Percentiles rank a stretch among this genome's conserved stretches.
Evolutionary conservation across 2,888 invertebrate genomes (phyloP).

Genomic region (Drosophila sordidula): DNA sequence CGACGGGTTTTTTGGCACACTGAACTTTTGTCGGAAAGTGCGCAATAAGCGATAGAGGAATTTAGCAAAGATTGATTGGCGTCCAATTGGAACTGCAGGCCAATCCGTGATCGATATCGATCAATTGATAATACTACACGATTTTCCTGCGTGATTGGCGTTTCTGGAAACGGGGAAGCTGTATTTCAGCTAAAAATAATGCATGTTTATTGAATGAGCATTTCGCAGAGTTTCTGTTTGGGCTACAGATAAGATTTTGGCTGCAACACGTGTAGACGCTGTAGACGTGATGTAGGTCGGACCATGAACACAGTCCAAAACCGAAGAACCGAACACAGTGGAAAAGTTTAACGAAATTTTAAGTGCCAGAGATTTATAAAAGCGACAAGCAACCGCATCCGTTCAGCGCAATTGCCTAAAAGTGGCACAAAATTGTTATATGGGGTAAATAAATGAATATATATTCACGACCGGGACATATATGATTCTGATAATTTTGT

Average conservation of each 20-base stretch:
- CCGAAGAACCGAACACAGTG: conserved; percentile 25
- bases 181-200: conserved; percentile 36
- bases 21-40: conserved; percentile 59
- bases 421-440: not conserved
- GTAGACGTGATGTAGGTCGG: conserved; percentile 58
- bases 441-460: not conserved
- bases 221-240: conserved; percentile 1
- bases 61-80: conserved; percentile 35
- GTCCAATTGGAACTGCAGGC: conserved; percentile 20
- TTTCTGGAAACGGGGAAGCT: conserved; percentile 11
- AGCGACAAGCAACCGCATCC: conserved; percentile 19
- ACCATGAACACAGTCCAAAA: conserved; percentile 22
- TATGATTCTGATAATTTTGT: not conserved
- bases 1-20: conserved; percentile 59
- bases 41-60: conserved; percentile 37
- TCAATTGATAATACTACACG: conserved; percentile 49
- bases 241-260: conserved; percentile 48
- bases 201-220: conserved; percentile 48
- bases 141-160: conserved; percentile 55
- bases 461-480: conserved; percentile 17
- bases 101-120: conserved; percentile 13
- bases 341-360: conserved; percentile 51
- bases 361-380: conserved; percentile 20
- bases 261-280: conserved; percentile 5
- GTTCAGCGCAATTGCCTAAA: conserved; percentile 3